Conservation (phyloP, 2,797 vertebrate species). For the Micrastur ruficollis region DNA sequence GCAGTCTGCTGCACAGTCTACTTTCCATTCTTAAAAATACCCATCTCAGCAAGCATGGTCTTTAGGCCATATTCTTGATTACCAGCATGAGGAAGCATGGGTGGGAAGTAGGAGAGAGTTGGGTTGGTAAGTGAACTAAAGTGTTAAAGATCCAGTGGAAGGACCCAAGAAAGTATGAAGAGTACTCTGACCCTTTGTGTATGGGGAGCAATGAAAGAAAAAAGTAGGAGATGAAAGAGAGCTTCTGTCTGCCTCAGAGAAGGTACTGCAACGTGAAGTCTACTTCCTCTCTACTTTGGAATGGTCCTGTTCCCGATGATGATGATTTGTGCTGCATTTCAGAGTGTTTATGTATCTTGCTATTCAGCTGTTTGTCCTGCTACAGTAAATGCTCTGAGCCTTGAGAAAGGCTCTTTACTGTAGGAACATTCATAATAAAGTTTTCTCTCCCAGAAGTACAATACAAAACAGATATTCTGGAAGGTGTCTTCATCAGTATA, state of each 20-base stretch:
- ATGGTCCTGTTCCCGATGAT: background rate
- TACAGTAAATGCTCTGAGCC: background rate
- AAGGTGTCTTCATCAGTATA: background rate
- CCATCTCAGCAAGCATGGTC: accelerated
- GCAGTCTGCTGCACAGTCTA: background rate
- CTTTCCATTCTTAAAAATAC: background rate
- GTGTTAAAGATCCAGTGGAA: background rate
- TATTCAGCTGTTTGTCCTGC: background rate
- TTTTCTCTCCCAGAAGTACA: background rate
- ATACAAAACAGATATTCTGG: background rate
- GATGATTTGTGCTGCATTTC: background rate
- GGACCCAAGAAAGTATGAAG: background rate
- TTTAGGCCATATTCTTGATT: background rate
- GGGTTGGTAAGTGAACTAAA: background rate
- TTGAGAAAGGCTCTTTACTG: background rate
- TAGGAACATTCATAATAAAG: background rate
- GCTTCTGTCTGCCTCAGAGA: background rate
- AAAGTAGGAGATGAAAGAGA: background rate
- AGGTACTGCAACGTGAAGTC: background rate
- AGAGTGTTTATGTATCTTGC: background rate
- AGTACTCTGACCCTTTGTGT: background rate
- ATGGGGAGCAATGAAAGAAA: background rate
- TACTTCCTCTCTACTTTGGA: background rate
- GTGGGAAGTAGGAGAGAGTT: background rate
- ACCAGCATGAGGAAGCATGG: background rate